These are phyloP conservation scores for Cygnus olor DNA, from an alignment of 2,797 vertebrate species.

Conservation along the genomic window DNA sequence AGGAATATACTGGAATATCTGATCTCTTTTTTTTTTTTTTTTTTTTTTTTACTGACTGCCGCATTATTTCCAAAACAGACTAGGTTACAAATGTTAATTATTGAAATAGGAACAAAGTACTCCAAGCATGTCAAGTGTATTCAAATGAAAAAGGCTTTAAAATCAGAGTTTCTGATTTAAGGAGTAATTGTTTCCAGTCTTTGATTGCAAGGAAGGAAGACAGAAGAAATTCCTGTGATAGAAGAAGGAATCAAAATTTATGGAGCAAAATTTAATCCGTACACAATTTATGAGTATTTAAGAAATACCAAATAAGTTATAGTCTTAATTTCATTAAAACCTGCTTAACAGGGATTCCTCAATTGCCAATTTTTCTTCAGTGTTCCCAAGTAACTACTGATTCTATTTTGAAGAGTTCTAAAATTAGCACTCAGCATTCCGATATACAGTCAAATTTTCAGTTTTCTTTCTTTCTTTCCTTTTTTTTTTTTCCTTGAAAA, in stretches of 20 bases:
- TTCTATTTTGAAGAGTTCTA: constrained; percentile 23
- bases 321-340: constrained; percentile 7
- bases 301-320: background rate
- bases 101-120: background rate
- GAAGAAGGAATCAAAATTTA: background rate
- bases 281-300: background rate
- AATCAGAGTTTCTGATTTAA: background rate
- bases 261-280: background rate
- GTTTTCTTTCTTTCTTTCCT: fast-evolving
- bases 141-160: background rate
- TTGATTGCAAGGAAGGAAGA: background rate
- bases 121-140: background rate
- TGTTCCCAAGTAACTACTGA: background rate
- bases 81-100: constrained; percentile 2
- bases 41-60: background rate
- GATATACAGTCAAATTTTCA: background rate
- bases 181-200: background rate
- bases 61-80: background rate
- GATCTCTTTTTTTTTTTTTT: background rate
- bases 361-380: background rate
- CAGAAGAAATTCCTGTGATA: background rate
- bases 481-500: background rate
- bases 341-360: background rate
- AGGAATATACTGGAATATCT: background rate
- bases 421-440: constrained; percentile 22